Conservation (phyloP, 2,113 vertebrate genomes). For the Vulpes lagopus region DNA sequence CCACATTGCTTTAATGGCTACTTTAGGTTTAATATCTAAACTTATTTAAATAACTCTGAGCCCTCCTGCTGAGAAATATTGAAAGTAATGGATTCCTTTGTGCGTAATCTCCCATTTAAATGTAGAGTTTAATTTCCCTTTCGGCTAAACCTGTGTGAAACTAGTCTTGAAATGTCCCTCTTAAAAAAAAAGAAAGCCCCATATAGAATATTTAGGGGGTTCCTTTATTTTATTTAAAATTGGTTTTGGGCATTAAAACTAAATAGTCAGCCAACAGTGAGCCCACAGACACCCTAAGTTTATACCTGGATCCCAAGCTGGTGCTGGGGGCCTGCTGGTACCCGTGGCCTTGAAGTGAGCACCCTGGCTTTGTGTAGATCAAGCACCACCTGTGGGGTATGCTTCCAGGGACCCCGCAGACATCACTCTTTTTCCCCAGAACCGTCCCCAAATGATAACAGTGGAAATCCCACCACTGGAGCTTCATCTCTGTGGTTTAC, state of each 20-base stretch:
- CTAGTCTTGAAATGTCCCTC: slow-evolving; percentile 89
- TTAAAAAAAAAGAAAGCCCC: slow-evolving; percentile 82
- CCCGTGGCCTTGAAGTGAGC: background rate
- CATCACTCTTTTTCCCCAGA: background rate
- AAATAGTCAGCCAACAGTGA: slow-evolving; percentile 56
- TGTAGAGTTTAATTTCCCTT: slow-evolving; percentile 92
- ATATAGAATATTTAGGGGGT: slow-evolving; percentile 86
- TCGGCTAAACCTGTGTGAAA: slow-evolving; percentile 91
- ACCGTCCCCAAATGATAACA: background rate
- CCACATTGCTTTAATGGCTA: slow-evolving; percentile 90
- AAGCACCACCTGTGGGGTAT: background rate
- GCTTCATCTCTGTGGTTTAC: slow-evolving; percentile 1
- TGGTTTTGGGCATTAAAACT: slow-evolving; percentile 82
- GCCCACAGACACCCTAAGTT: slow-evolving; percentile 52
- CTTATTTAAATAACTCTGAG: slow-evolving; percentile 93
- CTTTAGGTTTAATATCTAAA: slow-evolving; percentile 93
- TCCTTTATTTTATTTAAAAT: slow-evolving; percentile 90
- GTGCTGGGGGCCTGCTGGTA: background rate
- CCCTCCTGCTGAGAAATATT: slow-evolving; percentile 92
- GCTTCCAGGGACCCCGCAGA: background rate
- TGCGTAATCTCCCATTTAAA: slow-evolving; percentile 92
- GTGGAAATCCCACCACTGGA: background rate
- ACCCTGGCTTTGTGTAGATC: background rate
- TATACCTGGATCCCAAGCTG: slow-evolving; percentile 36
- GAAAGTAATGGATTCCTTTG: slow-evolving; percentile 92